These are phyloP conservation scores for Prunella fulvescens DNA, from an alignment of 2,113 vertebrate genomes.

Conservation along the genomic window DNA sequence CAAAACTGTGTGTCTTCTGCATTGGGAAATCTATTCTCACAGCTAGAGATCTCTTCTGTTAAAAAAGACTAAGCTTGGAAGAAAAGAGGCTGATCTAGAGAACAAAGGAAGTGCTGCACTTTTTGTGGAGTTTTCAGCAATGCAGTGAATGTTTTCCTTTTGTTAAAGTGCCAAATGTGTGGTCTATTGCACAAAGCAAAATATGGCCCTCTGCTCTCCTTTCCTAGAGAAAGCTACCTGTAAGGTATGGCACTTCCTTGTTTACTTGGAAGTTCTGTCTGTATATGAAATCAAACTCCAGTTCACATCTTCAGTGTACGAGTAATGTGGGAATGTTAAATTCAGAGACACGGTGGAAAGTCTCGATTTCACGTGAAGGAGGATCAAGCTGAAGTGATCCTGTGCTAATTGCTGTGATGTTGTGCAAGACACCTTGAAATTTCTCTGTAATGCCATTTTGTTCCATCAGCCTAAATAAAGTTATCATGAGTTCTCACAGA, in stretches of 20 bases:
- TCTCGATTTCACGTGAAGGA: background rate
- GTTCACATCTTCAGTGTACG: background rate
- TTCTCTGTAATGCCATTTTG: conserved; percentile 10
- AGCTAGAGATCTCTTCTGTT: background rate
- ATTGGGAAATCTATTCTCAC: background rate
- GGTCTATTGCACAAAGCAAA: background rate
- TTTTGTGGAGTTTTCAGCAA: background rate
- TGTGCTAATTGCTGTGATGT: background rate
- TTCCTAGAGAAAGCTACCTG: background rate
- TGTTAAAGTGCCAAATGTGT: background rate
- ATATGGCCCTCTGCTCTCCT: background rate
- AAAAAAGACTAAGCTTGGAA: background rate
- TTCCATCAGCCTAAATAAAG: conserved; percentile 6
- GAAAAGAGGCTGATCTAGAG: background rate
- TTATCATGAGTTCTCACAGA: background rate
- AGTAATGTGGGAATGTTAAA: background rate
- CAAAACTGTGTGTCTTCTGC: background rate
- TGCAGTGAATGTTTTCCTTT: background rate
- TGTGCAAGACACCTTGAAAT: background rate
- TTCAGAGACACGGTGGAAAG: background rate
- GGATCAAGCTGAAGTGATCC: background rate
- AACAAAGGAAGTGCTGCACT: background rate
- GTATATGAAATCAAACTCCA: background rate
- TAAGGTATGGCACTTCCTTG: background rate
- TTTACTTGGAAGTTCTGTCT: background rate